These are phyloP conservation scores for Athene noctua DNA, from an alignment of 2,113 vertebrate species.

Conservation along the genomic window DNA sequence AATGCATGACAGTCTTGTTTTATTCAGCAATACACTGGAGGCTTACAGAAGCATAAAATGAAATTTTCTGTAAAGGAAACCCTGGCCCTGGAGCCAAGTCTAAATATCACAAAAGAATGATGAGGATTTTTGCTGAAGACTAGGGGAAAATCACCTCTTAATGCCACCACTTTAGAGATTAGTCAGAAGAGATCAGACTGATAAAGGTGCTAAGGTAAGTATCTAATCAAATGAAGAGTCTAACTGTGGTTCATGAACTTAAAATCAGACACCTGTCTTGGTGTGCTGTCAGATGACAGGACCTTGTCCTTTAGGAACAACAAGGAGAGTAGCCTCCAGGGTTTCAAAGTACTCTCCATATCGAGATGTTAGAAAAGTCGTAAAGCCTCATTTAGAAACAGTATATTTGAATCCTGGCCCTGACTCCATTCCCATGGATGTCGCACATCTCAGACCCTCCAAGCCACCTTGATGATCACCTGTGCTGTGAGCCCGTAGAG, in stretches of 20 bases:
- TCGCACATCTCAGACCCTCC: background rate
- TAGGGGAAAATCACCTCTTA: background rate
- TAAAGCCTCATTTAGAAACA: background rate
- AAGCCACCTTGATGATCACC: background rate
- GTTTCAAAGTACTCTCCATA: background rate
- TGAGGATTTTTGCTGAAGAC: background rate
- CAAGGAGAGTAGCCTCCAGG: background rate
- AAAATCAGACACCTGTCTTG: background rate
- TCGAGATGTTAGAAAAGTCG: background rate
- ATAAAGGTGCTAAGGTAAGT: background rate
- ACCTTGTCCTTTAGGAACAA: background rate
- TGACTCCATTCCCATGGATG: background rate
- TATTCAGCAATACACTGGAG: background rate
- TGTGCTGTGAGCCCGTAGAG: background rate
- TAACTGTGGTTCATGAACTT: background rate
- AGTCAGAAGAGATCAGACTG: background rate
- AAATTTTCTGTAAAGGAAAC: background rate
- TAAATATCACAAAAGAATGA: background rate
- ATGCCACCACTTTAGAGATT: background rate
- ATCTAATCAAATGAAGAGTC: background rate
- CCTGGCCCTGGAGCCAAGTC: background rate
- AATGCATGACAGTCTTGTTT: background rate
- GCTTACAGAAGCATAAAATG: background rate
- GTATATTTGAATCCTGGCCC: background rate
- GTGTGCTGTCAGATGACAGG: background rate